Evolutionary conservation across 2,888 invertebrate genomes (phyloP).

Genomic region (Acanthococcus lagerstroemiae): DNA sequence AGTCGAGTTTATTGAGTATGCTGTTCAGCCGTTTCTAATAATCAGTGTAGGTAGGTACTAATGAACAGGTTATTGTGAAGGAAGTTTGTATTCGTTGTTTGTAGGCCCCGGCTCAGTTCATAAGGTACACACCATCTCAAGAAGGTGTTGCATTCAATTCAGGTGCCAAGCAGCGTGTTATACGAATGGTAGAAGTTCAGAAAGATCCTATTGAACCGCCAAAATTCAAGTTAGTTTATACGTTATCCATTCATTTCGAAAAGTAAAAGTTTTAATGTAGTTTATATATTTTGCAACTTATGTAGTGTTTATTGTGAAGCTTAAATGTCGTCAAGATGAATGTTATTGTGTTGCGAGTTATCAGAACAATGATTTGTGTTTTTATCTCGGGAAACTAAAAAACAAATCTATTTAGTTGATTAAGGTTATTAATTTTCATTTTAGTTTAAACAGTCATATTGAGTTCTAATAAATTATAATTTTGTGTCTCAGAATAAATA

Average conservation of each 20-base stretch:
- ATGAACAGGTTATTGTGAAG: background rate
- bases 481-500: constrained; percentile 67
- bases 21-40: background rate
- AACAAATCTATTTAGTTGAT: background rate
- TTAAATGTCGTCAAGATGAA: no score
- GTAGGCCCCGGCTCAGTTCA: constrained; percentile 86
- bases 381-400: background rate
- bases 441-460: no score
- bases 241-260: background rate
- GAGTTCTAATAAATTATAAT: no score
- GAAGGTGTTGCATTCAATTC: constrained; percentile 91
- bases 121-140: constrained; percentile 95
- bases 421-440: background rate
- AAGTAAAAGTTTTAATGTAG: background rate
- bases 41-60: background rate
- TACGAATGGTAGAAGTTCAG: constrained; percentile 87
- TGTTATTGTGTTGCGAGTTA: no score
- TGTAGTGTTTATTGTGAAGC: no score
- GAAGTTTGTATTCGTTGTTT: constrained; percentile 30
- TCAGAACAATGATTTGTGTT: no score
- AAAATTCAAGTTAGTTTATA: constrained; percentile 57
- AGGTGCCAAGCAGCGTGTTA: constrained; percentile 94
- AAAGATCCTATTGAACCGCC: constrained; percentile 99
- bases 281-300: no score
- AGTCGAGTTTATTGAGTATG: constrained; percentile 32